phyloP scores from a whole-genome alignment of 2,888 invertebrate genomes.

The Drosophila helvetica region DNA sequence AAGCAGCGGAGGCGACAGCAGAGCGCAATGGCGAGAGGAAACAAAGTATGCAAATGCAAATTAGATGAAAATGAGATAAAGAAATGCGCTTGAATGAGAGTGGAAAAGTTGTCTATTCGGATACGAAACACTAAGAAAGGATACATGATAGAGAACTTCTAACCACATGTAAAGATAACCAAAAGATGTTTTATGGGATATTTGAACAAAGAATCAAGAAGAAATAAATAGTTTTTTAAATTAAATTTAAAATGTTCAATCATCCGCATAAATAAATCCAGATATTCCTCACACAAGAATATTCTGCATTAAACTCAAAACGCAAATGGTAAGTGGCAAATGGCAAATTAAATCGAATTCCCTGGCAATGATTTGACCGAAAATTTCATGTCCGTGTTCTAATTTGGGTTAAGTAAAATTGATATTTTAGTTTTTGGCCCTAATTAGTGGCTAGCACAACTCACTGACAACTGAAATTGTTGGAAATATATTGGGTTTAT shows the following conservation, averaged over 20 bases:
- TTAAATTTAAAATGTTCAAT: too few relatives aligned
- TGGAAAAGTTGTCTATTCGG: too few relatives aligned
- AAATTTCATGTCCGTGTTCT: neutral
- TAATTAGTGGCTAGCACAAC: constrained; percentile 28
- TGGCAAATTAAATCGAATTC: neutral
- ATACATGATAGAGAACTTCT: too few relatives aligned
- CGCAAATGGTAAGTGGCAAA: neutral
- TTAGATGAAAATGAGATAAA: constrained; percentile 65
- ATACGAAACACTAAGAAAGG: too few relatives aligned
- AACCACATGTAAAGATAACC: too few relatives aligned
- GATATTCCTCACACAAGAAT: neutral
- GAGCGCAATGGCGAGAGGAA: constrained; percentile 37
- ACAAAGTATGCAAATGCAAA: constrained; percentile 72
- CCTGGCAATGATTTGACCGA: neutral
- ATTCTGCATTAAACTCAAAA: neutral
- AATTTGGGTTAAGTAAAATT: constrained; percentile 20
- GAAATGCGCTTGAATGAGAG: constrained; percentile 34
- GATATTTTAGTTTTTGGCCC: constrained; percentile 35
- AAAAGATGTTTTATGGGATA: neutral
- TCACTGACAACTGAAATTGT: constrained; percentile 33
- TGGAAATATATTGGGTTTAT: too few relatives aligned
- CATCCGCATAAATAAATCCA: neutral
- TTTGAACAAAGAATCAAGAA: too few relatives aligned
- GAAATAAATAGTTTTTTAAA: too few relatives aligned
- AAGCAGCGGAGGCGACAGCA: constrained; percentile 1